These are phyloP conservation scores for Hystrix cristata DNA, from an alignment of 2,113 vertebrate genomes.

Conservation along the genomic window DNA sequence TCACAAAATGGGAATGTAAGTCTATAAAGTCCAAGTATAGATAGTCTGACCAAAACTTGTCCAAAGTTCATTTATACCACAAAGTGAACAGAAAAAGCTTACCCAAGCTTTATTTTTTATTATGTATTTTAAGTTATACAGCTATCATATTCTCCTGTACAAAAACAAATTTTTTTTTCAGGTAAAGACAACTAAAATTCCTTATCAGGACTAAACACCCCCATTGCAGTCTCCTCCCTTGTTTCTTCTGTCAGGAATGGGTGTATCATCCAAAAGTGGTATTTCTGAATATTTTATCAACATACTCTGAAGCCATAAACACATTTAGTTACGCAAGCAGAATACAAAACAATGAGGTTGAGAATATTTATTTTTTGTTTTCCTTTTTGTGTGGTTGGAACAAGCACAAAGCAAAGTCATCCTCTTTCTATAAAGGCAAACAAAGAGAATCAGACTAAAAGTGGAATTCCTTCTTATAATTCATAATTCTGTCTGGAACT, in stretches of 20 bases:
- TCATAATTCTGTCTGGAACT: slow-evolving; percentile 89
- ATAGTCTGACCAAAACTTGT: neutral
- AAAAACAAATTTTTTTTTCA: neutral
- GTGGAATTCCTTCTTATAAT: slow-evolving; percentile 75
- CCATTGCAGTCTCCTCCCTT: neutral
- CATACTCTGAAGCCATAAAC: neutral
- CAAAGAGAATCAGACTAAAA: neutral
- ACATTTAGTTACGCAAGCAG: neutral
- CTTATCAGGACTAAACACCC: neutral
- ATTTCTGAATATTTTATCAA: slow-evolving; percentile 44
- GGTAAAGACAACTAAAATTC: neutral
- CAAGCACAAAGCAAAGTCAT: neutral
- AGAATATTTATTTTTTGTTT: neutral
- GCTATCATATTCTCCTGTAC: slow-evolving; percentile 30
- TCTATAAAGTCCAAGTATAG: neutral
- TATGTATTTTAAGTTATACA: slow-evolving; percentile 49
- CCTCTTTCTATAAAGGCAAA: neutral
- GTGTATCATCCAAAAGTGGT: neutral
- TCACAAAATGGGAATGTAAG: slow-evolving; percentile 8
- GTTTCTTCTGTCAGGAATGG: neutral
- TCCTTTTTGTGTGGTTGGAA: neutral
- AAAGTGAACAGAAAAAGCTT: neutral
- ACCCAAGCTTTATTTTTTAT: slow-evolving; percentile 41
- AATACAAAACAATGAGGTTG: neutral
- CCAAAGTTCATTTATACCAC: slow-evolving; percentile 19